Conservation (phyloP, 2,797 vertebrate genomes). For the Coccyzus lansbergi region DNA sequence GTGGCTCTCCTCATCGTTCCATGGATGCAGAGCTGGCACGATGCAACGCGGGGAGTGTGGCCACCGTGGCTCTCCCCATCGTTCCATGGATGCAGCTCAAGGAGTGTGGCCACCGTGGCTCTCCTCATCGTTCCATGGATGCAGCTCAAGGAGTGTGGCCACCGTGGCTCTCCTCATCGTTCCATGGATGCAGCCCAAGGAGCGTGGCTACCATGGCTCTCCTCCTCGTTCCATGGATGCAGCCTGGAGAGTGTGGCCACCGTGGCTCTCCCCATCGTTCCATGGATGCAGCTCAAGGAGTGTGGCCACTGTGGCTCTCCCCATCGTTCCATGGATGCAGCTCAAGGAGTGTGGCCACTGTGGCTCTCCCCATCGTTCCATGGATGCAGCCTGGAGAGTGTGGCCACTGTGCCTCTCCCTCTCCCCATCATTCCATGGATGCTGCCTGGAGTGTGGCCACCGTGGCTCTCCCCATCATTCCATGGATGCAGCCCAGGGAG, state of each 20-base stretch:
- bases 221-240: fast-evolving
- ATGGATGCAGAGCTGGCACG: fast-evolving
- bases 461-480: no score
- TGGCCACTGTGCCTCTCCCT: no score
- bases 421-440: no score
- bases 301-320: no score
- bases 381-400: no score
- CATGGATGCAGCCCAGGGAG: no score
- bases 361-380: no score
- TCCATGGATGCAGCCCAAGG: fast-evolving
- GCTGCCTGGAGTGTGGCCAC: no score
- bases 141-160: fast-evolving
- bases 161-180: fast-evolving
- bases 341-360: no score
- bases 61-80: no score
- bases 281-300: fast-evolving
- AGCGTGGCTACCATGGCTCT: fast-evolving
- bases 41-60: fast-evolving
- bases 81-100: fast-evolving
- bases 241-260: fast-evolving
- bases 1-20: background rate
- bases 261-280: fast-evolving
- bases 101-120: fast-evolving
- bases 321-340: no score
- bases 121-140: fast-evolving